phyloP scores from a whole-genome alignment of 2,113 vertebrate genomes.

The Callithrix jacchus region DNA sequence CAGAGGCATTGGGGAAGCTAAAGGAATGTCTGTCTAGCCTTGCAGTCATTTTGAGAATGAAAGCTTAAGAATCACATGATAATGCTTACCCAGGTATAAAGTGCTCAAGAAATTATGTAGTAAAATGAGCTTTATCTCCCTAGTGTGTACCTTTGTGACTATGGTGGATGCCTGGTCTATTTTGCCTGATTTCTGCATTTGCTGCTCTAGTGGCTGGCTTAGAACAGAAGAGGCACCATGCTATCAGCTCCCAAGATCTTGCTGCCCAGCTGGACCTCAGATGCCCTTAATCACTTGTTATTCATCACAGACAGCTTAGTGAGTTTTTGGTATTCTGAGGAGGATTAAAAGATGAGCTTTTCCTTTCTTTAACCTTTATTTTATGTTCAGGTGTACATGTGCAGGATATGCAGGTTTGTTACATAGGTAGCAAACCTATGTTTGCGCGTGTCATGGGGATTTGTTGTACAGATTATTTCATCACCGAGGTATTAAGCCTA shows the following conservation, averaged over 20 bases:
- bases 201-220: neutral
- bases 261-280: neutral
- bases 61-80: neutral
- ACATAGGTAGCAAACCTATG: too few species aligned
- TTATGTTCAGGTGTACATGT: too few species aligned
- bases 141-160: neutral
- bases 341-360: neutral
- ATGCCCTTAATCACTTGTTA: slow-evolving; percentile 40
- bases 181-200: slow-evolving; percentile 18
- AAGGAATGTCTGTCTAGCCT: neutral
- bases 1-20: neutral
- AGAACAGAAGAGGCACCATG: neutral
- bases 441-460: too few species aligned
- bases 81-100: neutral
- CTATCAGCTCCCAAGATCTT: slow-evolving; percentile 39
- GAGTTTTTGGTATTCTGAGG: slow-evolving; percentile 20
- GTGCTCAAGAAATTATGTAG: slow-evolving; percentile 1
- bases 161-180: slow-evolving; percentile 7
- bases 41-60: neutral
- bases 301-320: neutral
- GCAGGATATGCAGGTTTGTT: too few species aligned
- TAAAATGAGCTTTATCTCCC: neutral
- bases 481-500: too few species aligned
- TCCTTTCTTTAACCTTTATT: neutral
- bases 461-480: too few species aligned